phyloP scores from a whole-genome alignment of 2,888 invertebrate genomes.

The Acanthosepion lycidas region DNA sequence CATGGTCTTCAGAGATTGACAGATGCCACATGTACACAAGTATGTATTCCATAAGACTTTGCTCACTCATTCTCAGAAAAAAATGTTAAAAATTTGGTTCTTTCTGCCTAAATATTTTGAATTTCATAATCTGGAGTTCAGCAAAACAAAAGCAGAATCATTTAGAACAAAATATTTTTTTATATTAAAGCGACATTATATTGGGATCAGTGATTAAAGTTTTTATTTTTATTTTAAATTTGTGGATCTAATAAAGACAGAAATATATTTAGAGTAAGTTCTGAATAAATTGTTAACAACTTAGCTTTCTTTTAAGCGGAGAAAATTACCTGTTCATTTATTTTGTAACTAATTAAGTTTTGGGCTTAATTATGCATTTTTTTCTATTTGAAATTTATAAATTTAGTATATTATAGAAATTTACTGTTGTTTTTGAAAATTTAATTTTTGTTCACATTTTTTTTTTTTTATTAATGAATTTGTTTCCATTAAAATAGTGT shows the following conservation, averaged over 20 bases:
- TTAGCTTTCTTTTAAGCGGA: background rate
- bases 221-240: no score
- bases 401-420: background rate
- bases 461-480: background rate
- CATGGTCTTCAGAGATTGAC: no score
- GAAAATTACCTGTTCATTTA: background rate
- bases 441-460: background rate
- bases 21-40: no score
- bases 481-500: no score
- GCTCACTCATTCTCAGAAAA: no score
- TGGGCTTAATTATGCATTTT: background rate
- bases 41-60: no score
- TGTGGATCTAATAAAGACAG: background rate
- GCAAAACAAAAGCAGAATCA: background rate
- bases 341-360: background rate
- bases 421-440: background rate
- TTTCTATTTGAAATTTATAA: background rate
- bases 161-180: no score
- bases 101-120: background rate
- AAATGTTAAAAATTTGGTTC: no score
- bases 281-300: background rate
- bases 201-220: no score
- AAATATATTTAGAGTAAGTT: background rate
- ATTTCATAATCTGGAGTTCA: background rate
- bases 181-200: no score